Evolutionary conservation across 2,888 invertebrate species (phyloP).

Genomic region (Eudasyphora cyanicolor): DNA sequence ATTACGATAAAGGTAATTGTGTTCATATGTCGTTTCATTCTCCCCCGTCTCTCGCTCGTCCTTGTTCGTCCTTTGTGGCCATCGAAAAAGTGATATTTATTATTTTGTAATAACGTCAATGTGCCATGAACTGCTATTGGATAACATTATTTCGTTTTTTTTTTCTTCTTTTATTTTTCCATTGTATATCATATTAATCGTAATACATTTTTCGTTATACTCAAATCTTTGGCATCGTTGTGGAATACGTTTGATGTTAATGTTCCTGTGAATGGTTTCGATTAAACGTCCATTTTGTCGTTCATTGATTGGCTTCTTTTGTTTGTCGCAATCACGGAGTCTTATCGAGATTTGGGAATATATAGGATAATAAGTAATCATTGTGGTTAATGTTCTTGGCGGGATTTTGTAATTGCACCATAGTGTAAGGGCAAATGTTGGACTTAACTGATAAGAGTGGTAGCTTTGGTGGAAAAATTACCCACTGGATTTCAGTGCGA

Average conservation of each 20-base stretch:
- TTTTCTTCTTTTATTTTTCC: too few relatives aligned
- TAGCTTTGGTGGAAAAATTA: not conserved
- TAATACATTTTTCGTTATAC: not conserved
- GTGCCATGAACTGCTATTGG: not conserved
- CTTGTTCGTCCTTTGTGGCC: not conserved
- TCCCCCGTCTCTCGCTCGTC: not conserved
- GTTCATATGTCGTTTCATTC: slow-evolving; percentile 52
- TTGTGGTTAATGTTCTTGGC: not conserved
- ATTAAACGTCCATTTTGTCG: not conserved
- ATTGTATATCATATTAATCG: slow-evolving; percentile 25
- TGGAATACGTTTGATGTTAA: slow-evolving; percentile 13
- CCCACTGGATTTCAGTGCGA: too few relatives aligned
- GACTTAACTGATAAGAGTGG: not conserved
- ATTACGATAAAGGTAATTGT: slow-evolving; percentile 61
- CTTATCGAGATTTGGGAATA: slow-evolving; percentile 5
- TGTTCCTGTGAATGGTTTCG: not conserved
- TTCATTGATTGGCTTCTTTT: slow-evolving; percentile 34
- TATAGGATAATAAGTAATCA: too few relatives aligned
- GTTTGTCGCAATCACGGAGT: slow-evolving; percentile 8
- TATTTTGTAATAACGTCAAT: slow-evolving; percentile 43
- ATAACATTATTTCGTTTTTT: slow-evolving; percentile 29
- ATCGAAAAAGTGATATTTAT: slow-evolving; percentile 31
- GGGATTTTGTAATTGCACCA: slow-evolving; percentile 8
- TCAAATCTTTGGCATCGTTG: not conserved
- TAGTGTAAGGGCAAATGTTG: not conserved